Percentiles rank a stretch among this genome's conserved stretches.
Conservation (phyloP, 2,888 invertebrate genomes). For the Polydesmus complanatus region DNA sequence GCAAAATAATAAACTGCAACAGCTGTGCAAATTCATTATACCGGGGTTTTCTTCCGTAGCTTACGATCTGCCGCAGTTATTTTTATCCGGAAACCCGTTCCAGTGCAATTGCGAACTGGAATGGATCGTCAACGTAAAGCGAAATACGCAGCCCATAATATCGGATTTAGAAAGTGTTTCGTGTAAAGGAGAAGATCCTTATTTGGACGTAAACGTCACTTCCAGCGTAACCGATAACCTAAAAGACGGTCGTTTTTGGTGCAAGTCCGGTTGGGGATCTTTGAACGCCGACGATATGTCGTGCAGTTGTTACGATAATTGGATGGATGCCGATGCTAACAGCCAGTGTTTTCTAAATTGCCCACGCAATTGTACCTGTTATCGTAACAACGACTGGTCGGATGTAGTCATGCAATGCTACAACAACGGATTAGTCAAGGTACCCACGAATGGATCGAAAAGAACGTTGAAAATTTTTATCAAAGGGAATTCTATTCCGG, state of each 20-base stretch:
- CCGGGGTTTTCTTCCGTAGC: neutral
- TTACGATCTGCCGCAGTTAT: neutral
- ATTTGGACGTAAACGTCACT: neutral
- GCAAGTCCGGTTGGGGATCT: neutral
- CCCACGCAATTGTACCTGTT: neutral
- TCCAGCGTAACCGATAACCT: neutral
- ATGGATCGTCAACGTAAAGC: neutral
- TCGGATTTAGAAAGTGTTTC: neutral
- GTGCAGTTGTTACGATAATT: neutral
- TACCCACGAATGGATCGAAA: neutral
- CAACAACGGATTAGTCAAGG: neutral
- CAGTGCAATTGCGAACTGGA: neutral
- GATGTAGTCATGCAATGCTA: neutral
- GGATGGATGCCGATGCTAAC: neutral
- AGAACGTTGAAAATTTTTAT: neutral
- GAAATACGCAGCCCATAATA: neutral
- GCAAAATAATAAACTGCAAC: neutral
- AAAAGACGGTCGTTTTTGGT: neutral
- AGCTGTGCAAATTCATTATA: neutral
- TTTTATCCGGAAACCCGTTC: neutral
- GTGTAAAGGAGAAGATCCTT: neutral
- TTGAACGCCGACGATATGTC: neutral
- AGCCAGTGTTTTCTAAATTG: neutral
- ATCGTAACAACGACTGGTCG: neutral
- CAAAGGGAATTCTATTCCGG: neutral